These are phyloP conservation scores for Arctocebus calabarensis DNA, from an alignment of 2,797 vertebrate species.

Conservation along the genomic window DNA sequence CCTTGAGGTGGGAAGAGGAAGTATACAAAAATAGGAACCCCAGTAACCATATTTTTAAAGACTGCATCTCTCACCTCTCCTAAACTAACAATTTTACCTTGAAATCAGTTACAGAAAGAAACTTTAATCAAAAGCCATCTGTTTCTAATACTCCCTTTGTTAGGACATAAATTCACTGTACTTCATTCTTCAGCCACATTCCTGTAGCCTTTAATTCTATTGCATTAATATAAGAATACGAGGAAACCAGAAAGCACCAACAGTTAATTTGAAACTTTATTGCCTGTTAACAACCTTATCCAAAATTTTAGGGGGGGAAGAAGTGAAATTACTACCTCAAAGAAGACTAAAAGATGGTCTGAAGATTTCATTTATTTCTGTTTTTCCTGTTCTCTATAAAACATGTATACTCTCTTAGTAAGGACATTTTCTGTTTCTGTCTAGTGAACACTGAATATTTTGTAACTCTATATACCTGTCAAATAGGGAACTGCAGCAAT, in stretches of 20 bases:
- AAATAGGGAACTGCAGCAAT: not conserved
- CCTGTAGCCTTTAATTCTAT: not conserved
- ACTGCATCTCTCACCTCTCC: not conserved
- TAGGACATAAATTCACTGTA: not conserved
- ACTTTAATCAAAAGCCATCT: constrained; percentile 56
- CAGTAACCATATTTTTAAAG: constrained; percentile 28
- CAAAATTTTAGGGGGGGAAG: not conserved
- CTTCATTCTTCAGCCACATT: not conserved
- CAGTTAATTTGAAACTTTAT: constrained; percentile 20
- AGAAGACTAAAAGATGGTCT: not conserved
- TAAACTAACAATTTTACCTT: constrained; percentile 7
- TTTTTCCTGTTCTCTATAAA: not conserved
- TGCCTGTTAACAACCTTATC: constrained; percentile 19
- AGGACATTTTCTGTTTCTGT: constrained; percentile 34
- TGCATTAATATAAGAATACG: not conserved
- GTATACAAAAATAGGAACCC: not conserved
- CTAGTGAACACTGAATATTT: not conserved
- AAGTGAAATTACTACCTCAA: not conserved
- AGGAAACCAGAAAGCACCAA: constrained; percentile 4
- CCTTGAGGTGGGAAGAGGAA: no score
- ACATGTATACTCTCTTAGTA: not conserved
- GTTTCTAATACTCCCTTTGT: constrained; percentile 55
- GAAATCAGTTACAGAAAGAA: constrained; percentile 48
- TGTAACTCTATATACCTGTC: not conserved
- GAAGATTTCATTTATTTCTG: not conserved